A percentile compares a stretch with the other conserved stretches of the same genome.
phyloP scores from a whole-genome alignment of 2,113 vertebrate species.

The Microcebus griseorufus region DNA sequence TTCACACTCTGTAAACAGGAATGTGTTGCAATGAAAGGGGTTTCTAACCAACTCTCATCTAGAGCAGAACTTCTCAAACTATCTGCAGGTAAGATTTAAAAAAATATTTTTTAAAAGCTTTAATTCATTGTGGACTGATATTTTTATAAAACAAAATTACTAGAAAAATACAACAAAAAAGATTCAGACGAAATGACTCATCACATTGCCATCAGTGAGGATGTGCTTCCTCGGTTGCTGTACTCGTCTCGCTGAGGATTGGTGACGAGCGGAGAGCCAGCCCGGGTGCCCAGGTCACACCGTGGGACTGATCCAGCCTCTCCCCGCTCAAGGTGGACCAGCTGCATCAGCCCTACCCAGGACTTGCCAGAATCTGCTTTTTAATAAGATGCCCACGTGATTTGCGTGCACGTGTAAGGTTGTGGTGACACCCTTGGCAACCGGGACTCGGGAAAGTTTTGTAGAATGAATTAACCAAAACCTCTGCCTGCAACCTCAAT shows the following conservation, averaged over 20 bases:
- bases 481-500: neutral
- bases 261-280: neutral
- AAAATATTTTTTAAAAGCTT: neutral
- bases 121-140: neutral
- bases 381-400: neutral
- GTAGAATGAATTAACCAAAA: neutral
- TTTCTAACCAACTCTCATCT: neutral
- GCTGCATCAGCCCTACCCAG: neutral
- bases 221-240: neutral
- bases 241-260: rapidly evolving
- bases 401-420: rapidly evolving
- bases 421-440: neutral
- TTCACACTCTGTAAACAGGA: neutral
- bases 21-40: neutral
- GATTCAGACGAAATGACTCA: neutral
- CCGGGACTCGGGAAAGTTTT: neutral
- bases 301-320: neutral
- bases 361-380: neutral
- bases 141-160: neutral
- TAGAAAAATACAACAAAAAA: neutral
- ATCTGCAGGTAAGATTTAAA: neutral
- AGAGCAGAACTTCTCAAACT: neutral
- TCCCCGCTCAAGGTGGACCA: neutral
- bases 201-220: neutral
- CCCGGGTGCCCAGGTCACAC: neutral